Conservation (phyloP, 23 tunicate genomes). For the Styela plicata region DNA sequence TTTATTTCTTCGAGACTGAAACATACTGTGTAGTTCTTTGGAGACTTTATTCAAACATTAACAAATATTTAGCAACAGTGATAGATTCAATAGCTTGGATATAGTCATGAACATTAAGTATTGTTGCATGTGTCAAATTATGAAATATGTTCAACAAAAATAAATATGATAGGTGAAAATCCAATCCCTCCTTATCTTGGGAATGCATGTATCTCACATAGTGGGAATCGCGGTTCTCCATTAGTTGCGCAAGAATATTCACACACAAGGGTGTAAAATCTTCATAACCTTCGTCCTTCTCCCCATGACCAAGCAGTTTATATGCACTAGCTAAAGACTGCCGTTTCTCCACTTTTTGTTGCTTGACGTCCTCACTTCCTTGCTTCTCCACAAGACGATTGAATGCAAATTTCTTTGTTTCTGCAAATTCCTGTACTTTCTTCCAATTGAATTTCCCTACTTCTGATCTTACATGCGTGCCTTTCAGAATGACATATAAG, state of each 20-base stretch:
- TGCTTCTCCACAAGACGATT: constrained; percentile 14
- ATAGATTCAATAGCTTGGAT: neutral
- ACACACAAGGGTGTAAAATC: constrained; percentile 8
- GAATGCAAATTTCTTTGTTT: constrained; percentile 1
- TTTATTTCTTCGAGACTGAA: no score
- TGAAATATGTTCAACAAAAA: neutral
- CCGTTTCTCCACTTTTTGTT: constrained; percentile 1
- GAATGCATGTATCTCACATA: neutral
- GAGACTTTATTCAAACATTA: no score
- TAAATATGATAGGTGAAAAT: neutral
- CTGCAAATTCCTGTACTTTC: constrained; percentile 1
- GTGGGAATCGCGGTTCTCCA: neutral
- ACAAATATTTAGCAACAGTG: neutral
- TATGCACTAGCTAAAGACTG: neutral
- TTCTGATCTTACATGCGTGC: neutral
- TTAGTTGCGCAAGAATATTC: neutral
- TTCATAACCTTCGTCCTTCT: neutral
- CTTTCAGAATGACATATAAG: constrained; percentile 11
- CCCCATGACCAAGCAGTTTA: constrained; percentile 4
- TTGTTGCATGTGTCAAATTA: neutral
- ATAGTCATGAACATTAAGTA: neutral
- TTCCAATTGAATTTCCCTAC: neutral
- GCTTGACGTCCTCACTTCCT: constrained; percentile 23
- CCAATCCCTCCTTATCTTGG: neutral
- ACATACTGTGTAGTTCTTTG: no score